Base-by-base conservation (phyloP, 2,113 vertebrate species). In the Cryptoleucopteryx plumbea region DNA sequence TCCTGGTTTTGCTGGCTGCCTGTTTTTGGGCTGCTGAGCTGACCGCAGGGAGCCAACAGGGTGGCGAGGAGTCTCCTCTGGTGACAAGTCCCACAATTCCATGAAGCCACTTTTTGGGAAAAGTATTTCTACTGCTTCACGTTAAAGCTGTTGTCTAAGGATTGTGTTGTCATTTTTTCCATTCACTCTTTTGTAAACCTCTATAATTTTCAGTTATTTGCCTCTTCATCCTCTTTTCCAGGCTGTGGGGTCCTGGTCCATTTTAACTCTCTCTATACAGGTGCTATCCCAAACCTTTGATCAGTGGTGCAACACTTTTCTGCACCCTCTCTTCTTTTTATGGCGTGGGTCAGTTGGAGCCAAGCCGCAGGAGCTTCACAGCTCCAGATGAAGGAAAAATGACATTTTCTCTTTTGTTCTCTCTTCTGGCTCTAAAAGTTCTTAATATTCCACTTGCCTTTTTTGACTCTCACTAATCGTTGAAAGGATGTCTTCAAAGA, bases 381-480 rank as follows among this genome's bases (percentile, higher is more conserved):
- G 67, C 43, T 59, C 48, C 29, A 36, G 71, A 81, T 2, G 59
- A 77, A 73, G 88, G 53, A 58, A 55, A 80, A 61, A 40, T 10
- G 11, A 34, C 16, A 42, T 88, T 92, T 88, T 34, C 53, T 38
- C 59, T 86, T 94, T 86, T 94, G 63, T 86, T 92, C 80, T 81
- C 55, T 58, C 65, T 29, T 59, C 55, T 65, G 48, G 6, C 91
- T 94, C 80, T 26, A 9, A 66, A 80, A 83, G 50, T 80, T 48
- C 93, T 91, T 86, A 86, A 91, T 92, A 92, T 92, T 66, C 77
- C 91, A 62, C 91, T 94, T 84, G 95, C 88, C 95, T 94, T 86
- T 62, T 83, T 34, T 83, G 88, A 62, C 80, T 95, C 67, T 13
- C 1, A 2, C 86, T 95, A 55, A 86, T 86, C 3, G 6, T 38